phyloP scores from a whole-genome alignment of 2,797 vertebrate species.

The Acanthiza pusilla region DNA sequence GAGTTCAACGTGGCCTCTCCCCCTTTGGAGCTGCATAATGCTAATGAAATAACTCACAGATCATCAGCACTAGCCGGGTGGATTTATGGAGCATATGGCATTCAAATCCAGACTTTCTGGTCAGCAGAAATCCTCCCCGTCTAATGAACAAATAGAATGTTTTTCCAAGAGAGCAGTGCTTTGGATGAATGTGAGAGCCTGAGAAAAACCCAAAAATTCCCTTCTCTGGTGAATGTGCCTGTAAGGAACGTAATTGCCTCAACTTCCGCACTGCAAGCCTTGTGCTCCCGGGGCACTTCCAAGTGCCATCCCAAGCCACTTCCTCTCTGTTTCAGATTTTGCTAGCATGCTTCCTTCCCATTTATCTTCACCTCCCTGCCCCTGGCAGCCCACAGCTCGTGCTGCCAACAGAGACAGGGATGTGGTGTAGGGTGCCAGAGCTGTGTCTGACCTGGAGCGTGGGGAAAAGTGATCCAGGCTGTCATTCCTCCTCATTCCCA shows the following conservation, averaged over 20 bases:
- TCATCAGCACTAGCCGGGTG: not conserved
- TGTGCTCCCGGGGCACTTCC: not conserved
- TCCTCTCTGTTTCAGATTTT: not conserved
- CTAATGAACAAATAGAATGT: not conserved
- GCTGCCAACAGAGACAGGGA: not conserved
- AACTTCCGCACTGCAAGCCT: accelerated
- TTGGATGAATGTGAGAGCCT: not conserved
- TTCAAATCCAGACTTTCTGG: not conserved
- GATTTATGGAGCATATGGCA: not conserved
- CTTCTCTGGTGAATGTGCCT: not conserved
- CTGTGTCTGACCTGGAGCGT: not conserved
- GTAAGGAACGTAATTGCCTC: not conserved
- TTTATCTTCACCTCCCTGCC: not conserved
- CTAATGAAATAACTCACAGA: slow-evolving; percentile 36
- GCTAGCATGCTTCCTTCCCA: not conserved
- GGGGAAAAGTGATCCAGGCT: not conserved
- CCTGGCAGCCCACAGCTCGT: not conserved
- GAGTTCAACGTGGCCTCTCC: not conserved
- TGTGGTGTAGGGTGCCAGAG: not conserved
- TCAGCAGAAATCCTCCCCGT: not conserved
- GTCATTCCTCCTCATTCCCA: not conserved
- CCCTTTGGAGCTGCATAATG: not conserved
- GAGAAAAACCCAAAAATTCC: not conserved
- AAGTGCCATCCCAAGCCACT: slow-evolving; percentile 5
- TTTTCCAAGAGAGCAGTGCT: not conserved